Percentiles rank a stretch among this genome's conserved stretches.
Conservation (phyloP, 92 coral and sea anemone species). For the Parazoanthus darwini region DNA sequence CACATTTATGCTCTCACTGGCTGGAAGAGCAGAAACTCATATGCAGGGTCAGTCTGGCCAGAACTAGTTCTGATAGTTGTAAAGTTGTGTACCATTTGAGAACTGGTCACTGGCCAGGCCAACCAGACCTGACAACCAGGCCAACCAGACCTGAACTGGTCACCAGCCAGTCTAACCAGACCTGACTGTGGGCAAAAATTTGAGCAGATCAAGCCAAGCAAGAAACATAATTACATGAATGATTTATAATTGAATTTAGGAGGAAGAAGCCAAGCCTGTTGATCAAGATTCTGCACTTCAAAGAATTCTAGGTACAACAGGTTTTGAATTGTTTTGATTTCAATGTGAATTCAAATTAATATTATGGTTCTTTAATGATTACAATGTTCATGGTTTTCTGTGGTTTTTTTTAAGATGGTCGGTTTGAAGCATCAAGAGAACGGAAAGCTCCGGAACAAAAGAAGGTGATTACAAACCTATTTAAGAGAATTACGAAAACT, state of each 20-base stretch:
- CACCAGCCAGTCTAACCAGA: too few species aligned
- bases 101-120: too few species aligned
- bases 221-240: background rate
- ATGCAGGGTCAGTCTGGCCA: too few species aligned
- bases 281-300: constrained; percentile 82
- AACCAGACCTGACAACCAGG: too few species aligned
- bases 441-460: constrained; percentile 58
- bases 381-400: background rate
- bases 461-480: constrained; percentile 52
- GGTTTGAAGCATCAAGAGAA: constrained; percentile 68
- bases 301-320: constrained; percentile 69
- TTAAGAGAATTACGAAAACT: background rate
- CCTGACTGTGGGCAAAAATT: too few species aligned
- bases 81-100: too few species aligned
- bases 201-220: background rate
- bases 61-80: too few species aligned
- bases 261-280: constrained; percentile 43
- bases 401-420: constrained; percentile 57
- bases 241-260: background rate
- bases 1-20: too few species aligned
- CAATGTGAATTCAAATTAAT: background rate
- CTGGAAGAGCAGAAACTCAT: too few species aligned
- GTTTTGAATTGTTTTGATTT: background rate
- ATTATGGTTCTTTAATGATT: background rate
- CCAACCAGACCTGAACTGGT: too few species aligned